Evolutionary conservation across 1,140 invertebrate genomes (phyloP).

Genomic region (Campodea augens): DNA sequence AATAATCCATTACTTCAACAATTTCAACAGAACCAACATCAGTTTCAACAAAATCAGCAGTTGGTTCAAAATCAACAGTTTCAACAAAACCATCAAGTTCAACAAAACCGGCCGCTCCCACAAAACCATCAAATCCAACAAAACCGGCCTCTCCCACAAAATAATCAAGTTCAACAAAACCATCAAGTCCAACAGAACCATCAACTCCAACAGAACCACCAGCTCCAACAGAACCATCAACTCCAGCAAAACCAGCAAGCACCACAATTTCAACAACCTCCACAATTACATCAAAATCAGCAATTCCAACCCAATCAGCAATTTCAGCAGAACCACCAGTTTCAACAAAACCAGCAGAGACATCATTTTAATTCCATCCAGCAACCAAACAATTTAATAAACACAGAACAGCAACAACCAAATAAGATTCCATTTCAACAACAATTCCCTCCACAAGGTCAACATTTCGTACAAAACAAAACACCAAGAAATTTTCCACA

Average conservation of each 20-base stretch:
- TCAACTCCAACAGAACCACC: not conserved
- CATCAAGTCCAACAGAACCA: not conserved
- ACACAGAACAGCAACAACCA: not conserved
- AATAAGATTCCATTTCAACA: not conserved
- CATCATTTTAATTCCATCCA: not conserved
- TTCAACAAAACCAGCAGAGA: no score
- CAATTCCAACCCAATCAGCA: not conserved
- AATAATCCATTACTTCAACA: no score
- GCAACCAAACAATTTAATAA: not conserved
- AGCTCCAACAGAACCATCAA: not conserved
- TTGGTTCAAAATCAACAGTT: not conserved
- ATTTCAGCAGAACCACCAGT: not conserved
- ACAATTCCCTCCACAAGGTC: no score
- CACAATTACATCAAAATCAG: no score
- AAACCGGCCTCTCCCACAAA: not conserved
- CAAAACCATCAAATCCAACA: not conserved
- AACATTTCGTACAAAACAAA: no score
- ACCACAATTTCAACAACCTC: not conserved
- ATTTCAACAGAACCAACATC: not conserved
- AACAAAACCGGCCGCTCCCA: not conserved
- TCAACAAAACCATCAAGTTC: not conserved
- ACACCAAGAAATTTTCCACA: no score
- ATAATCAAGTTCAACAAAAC: not conserved
- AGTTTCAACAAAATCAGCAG: not conserved
- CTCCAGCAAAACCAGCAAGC: not conserved